Base-by-base conservation (phyloP, 2,888 invertebrate species). In the Thereva nobilitata region DNA sequence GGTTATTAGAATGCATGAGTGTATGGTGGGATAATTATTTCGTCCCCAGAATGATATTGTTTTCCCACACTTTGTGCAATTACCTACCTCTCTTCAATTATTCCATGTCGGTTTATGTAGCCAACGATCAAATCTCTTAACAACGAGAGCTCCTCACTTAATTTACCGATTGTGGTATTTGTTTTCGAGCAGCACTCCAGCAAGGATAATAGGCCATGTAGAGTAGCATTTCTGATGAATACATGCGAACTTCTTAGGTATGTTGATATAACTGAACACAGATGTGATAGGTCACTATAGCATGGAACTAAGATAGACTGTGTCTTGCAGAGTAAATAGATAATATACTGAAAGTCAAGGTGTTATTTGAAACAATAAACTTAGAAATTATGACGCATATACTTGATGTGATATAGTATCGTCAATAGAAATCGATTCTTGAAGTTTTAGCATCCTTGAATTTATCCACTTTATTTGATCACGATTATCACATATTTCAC, bases 391-490 rank as follows among this genome's bases (percentile, higher is more conserved):
- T 2, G 3, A 9, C 10, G 34, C 7, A 68, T 71, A 52, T 71
- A 79, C 80, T 75, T 90, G 89, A 80, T 87, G 86, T 37, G 91
- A 80, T 67, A 92, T 84, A 75, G 91, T 91, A 80, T 93, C 92
- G 77, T 93, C 92, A 65, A 83, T 80, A 10, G 87, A 85, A 76
- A 91, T 89, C 67, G 82, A 80, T 74, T 86, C 87, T 37, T 89
- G 85, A 53, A 89, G 76, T 71, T 88, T 88, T 71, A 89, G 78
- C 74, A 88, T 86, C 7, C 86, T 86, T 70, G 89, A 87, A 73
- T 91, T 82, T 86, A 93, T 89, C 90, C 91, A 91, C 73, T 86
- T 86, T 80, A 88, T 92, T 78, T 93, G 93, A 47, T 86, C 84
- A 73, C 86, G 84, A 75, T 92, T 92, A 35, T 86, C 86, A 74